phyloP scores from a whole-genome alignment of 2,797 vertebrate genomes.

The Semaprochilodus insignis region DNA sequence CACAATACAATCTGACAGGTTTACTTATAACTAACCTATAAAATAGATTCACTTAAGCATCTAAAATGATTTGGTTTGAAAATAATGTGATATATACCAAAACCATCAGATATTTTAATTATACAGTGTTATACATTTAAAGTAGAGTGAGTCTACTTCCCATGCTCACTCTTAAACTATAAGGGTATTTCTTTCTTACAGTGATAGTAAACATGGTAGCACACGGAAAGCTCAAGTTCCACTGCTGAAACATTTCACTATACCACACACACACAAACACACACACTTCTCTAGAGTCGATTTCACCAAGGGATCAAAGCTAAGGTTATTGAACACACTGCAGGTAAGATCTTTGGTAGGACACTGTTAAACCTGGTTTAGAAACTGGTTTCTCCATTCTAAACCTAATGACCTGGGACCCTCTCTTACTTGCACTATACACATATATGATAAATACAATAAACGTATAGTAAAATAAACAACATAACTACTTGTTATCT shows the following conservation, averaged over 20 bases:
- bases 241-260: background rate
- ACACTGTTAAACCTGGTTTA: background rate
- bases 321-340: background rate
- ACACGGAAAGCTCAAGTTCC: background rate
- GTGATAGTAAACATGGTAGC: background rate
- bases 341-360: too few relatives aligned
- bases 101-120: too few relatives aligned
- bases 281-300: background rate
- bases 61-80: too few relatives aligned
- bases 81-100: too few relatives aligned
- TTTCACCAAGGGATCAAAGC: background rate
- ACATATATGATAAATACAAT: background rate
- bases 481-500: constrained; percentile 27
- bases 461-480: background rate
- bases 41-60: too few relatives aligned
- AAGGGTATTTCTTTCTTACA: background rate
- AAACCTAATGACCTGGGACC: background rate
- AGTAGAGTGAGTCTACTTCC: too few relatives aligned
- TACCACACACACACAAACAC: too few relatives aligned
- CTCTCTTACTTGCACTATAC: background rate
- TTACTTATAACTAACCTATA: too few relatives aligned
- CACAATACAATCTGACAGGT: too few relatives aligned
- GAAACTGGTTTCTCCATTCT: background rate
- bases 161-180: too few relatives aligned
- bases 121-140: too few relatives aligned